These are phyloP conservation scores for Notechis scutatus DNA, from an alignment of 2,113 vertebrate genomes.

Conservation along the genomic window DNA sequence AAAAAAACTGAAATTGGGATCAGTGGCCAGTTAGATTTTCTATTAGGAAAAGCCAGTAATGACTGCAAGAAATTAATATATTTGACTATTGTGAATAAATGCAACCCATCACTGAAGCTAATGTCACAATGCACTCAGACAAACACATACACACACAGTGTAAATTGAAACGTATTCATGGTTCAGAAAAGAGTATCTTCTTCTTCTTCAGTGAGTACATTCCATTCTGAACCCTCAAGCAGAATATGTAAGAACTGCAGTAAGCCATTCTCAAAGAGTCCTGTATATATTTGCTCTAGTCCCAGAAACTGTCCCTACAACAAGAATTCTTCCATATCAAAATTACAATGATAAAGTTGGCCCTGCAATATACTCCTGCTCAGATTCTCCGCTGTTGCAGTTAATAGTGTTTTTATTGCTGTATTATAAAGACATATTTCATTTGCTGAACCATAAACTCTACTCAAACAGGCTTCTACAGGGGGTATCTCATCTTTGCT, in stretches of 20 bases:
- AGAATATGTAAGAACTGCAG: conserved; percentile 36
- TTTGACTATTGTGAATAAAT: neutral
- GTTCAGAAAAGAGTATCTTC: neutral
- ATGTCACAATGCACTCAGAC: neutral
- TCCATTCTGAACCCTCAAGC: neutral
- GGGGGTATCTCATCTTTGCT: conserved; percentile 14
- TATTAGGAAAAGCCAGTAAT: neutral
- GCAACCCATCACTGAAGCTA: neutral
- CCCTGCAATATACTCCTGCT: conserved; percentile 37
- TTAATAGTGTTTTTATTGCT: conserved; percentile 51
- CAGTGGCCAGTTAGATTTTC: neutral
- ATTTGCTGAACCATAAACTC: conserved; percentile 48
- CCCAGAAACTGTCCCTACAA: conserved; percentile 45
- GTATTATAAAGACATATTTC: conserved; percentile 46
- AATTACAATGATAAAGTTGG: conserved; percentile 60
- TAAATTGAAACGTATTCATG: neutral
- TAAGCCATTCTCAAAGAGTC: conserved; percentile 35
- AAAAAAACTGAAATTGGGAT: neutral
- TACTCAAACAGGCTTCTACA: conserved; percentile 47
- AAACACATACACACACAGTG: neutral
- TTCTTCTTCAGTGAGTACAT: conserved; percentile 14
- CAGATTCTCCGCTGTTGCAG: conserved; percentile 36
- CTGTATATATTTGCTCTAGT: conserved; percentile 35
- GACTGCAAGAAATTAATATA: neutral
- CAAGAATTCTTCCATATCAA: conserved; percentile 35